Base-by-base conservation (phyloP, 2,797 vertebrate genomes). In the Coregonus sp. region DNA sequence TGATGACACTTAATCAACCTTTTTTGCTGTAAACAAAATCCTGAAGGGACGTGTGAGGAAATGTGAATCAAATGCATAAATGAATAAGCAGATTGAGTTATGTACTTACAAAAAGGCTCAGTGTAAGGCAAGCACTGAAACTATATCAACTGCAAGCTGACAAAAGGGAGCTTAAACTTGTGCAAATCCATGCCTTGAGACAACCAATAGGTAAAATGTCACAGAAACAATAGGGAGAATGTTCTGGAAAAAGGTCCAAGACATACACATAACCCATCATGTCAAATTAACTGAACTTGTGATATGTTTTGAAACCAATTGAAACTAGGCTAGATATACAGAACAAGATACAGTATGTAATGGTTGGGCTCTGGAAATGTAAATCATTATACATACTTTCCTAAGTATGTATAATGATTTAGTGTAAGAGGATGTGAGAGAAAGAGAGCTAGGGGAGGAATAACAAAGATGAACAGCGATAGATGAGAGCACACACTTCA, bases 1-100 rank as follows among this genome's bases (percentile, higher is more conserved):
- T 73, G 59, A 40, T 73, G 6, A 76, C 40, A 47, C 9, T 40
- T 40, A 78, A 81, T 80, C 63, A 75, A 20, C 15, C 29, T 16
- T 40, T 7, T 35, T 35, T 18, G 33, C 67, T 35, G 33, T 47
- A 47, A 47, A 47, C 40, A 47, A 47, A 47, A 47, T 47, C 40
- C 40, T 47, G 40, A 47, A 47, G 40, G 40, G 40, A 47, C 40
- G 40, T 47, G 14, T 1, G 18, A 37, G 67, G 31, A 69, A 37
- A 33, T 5, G 11, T 12, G 9, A 69, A 37, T 56, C 16, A 56
- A 56, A 56, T n/a, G 52, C 52, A 56, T n/a, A n/a, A 33, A 15
- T 16, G 11, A 40, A 37, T 14, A 73, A 4, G 59, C 54, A 61
- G 7, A 73, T 33, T 47, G 4, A 31, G 33, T 18, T 20, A 6